These are phyloP conservation scores for Mythimna pallens DNA, from an alignment of 2,888 invertebrate species.

Conservation along the genomic window DNA sequence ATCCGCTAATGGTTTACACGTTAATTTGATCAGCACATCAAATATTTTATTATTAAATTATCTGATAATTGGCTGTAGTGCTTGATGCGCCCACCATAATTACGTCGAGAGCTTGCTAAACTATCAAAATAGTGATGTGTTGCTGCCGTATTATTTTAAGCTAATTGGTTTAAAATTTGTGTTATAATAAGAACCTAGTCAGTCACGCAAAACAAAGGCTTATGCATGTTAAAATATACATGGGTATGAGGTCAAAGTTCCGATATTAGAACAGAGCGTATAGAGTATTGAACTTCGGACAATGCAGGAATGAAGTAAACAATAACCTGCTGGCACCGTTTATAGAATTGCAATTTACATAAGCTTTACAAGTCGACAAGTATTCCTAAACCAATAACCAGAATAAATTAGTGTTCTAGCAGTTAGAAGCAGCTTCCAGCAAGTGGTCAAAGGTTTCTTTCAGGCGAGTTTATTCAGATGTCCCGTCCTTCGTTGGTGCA, in stretches of 20 bases:
- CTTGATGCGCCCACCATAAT: constrained; percentile 15
- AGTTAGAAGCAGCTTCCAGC: constrained; percentile 7
- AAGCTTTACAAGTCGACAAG: constrained; percentile 26
- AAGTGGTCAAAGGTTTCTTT: constrained; percentile 16
- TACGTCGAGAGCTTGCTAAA: constrained; percentile 16
- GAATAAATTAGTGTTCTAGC: constrained; percentile 55
- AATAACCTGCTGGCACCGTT: constrained; percentile 51
- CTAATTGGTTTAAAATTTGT: constrained; percentile 28
- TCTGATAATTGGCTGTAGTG: constrained; percentile 29
- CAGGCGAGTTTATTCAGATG: constrained; percentile 26
- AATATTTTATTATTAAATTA: constrained; percentile 39
- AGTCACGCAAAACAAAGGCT: constrained; percentile 36
- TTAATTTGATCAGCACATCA: constrained; percentile 28
- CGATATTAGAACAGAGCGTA: constrained; percentile 42
- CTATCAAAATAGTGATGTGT: constrained; percentile 27
- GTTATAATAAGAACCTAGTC: constrained; percentile 9
- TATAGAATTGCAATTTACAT: constrained; percentile 49
- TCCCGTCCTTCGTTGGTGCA: neutral
- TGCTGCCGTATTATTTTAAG: constrained; percentile 13
- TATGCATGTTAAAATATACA: constrained; percentile 38
- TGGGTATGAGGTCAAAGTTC: constrained; percentile 52
- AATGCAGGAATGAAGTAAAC: constrained; percentile 45
- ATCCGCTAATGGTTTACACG: constrained; percentile 56
- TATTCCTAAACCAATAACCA: constrained; percentile 43
- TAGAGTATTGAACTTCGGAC: constrained; percentile 45